These are phyloP conservation scores for Ascidia mentula DNA, from an alignment of 23 tunicate genomes.

Conservation along the genomic window DNA sequence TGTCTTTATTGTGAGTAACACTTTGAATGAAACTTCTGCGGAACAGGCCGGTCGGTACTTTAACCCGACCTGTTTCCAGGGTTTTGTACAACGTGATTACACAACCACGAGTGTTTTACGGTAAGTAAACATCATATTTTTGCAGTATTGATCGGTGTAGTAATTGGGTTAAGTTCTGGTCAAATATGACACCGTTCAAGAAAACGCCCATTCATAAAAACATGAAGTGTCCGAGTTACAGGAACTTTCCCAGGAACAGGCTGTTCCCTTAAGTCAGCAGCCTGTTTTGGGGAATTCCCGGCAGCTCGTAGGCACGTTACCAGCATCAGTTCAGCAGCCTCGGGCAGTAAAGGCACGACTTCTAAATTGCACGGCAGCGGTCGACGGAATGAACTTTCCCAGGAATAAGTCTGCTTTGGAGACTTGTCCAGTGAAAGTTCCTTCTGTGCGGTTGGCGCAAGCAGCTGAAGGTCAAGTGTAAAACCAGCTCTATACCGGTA, in stretches of 20 bases:
- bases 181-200: no score
- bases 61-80: conserved; percentile 7
- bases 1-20: no score
- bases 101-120: background rate
- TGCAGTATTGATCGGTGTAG: no score
- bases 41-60: conserved; percentile 25
- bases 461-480: no score
- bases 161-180: no score
- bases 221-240: background rate
- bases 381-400: conserved; percentile 57
- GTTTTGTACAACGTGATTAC: background rate
- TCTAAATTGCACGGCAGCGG: background rate
- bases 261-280: conserved; percentile 2
- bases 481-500: no score
- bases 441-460: conserved; percentile 8
- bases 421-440: conserved; percentile 35
- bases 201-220: background rate
- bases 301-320: conserved; percentile 10
- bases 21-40: conserved; percentile 34
- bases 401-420: conserved; percentile 42
- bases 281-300: conserved; percentile 35
- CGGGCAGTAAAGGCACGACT: background rate
- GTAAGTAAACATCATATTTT: no score
- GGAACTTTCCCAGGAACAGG: conserved; percentile 38
- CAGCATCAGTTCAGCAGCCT: conserved; percentile 1